phyloP scores from a whole-genome alignment of 2,113 vertebrate genomes.

The Semicossyphus pulcher region DNA sequence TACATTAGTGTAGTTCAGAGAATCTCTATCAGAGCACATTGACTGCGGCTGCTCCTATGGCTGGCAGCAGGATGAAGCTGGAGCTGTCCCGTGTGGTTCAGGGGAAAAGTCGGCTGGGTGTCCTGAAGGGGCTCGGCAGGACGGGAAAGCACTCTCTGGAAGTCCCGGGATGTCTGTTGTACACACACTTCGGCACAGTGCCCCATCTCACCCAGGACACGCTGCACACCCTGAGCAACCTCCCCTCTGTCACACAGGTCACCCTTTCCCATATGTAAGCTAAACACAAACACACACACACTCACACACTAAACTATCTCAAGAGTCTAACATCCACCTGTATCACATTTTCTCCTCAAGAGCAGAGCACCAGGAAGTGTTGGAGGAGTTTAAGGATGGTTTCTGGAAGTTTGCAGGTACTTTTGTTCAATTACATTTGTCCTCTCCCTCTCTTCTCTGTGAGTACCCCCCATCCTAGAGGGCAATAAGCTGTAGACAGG shows the following conservation, averaged over 20 bases:
- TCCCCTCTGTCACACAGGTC: constrained; percentile 89
- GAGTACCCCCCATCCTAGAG: not conserved
- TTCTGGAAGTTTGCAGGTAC: constrained; percentile 93
- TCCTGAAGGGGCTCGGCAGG: constrained; percentile 84
- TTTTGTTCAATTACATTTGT: not conserved
- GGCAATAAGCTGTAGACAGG: not conserved
- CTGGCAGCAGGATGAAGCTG: constrained; percentile 84
- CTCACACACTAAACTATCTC: not conserved
- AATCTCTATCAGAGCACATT: too few relatives aligned
- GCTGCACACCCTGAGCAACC: constrained; percentile 79
- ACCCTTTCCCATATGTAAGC: constrained; percentile 88
- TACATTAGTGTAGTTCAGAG: too few relatives aligned
- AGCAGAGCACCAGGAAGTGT: constrained; percentile 92
- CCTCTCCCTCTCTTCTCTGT: not conserved
- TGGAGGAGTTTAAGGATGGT: constrained; percentile 93
- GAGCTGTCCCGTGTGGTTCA: constrained; percentile 82
- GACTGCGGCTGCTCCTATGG: constrained; percentile 4
- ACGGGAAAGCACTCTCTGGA: constrained; percentile 80
- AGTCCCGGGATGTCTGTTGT: constrained; percentile 91
- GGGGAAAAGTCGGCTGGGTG: constrained; percentile 88
- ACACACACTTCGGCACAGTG: constrained; percentile 89
- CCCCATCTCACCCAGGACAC: constrained; percentile 93
- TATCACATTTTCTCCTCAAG: constrained; percentile 71
- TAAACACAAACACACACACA: not conserved
- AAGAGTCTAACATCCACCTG: not conserved